These are phyloP conservation scores for Microctenopoma lineatum DNA, from an alignment of 2,797 vertebrate species.

Conservation along the genomic window DNA sequence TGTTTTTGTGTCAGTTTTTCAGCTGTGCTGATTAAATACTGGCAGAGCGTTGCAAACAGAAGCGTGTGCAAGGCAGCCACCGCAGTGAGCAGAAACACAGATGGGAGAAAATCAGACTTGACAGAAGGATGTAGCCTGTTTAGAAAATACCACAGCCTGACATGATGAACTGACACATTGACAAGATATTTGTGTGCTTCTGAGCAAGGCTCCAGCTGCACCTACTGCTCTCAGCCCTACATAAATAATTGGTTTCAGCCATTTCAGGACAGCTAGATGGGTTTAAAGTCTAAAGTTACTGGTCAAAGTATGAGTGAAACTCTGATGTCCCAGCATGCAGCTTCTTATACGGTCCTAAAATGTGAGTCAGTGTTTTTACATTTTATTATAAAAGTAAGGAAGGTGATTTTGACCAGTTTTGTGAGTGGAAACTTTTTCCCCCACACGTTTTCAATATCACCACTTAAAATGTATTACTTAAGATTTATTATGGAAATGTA, in stretches of 20 bases:
- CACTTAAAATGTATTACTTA: background rate
- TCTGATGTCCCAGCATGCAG: conserved; percentile 17
- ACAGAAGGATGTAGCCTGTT: conserved; percentile 62
- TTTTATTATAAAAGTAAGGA: conserved; percentile 35
- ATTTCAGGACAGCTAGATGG: conserved; percentile 12
- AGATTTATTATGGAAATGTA: conserved; percentile 21
- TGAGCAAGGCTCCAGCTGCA: conserved; percentile 28
- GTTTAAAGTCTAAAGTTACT: conserved; percentile 26
- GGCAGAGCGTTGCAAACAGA: background rate
- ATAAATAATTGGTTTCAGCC: conserved; percentile 29
- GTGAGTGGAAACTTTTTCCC: conserved; percentile 14
- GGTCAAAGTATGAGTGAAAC: conserved; percentile 15
- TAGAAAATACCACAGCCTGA: conserved; percentile 56
- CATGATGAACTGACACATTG: conserved; percentile 57
- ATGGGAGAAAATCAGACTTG: conserved; percentile 33
- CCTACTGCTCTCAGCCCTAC: conserved; percentile 10
- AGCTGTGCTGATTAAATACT: background rate
- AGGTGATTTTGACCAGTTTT: conserved; percentile 7
- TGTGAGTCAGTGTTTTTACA: conserved; percentile 26
- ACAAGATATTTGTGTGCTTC: conserved; percentile 27
- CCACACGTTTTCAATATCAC: background rate
- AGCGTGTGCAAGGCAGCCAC: conserved; percentile 12
- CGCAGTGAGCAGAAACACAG: conserved; percentile 6
- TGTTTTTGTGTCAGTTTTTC: background rate
- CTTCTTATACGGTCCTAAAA: conserved; percentile 1